Base-by-base conservation (phyloP, 2,113 vertebrate genomes). In the Nibea coibor region DNA sequence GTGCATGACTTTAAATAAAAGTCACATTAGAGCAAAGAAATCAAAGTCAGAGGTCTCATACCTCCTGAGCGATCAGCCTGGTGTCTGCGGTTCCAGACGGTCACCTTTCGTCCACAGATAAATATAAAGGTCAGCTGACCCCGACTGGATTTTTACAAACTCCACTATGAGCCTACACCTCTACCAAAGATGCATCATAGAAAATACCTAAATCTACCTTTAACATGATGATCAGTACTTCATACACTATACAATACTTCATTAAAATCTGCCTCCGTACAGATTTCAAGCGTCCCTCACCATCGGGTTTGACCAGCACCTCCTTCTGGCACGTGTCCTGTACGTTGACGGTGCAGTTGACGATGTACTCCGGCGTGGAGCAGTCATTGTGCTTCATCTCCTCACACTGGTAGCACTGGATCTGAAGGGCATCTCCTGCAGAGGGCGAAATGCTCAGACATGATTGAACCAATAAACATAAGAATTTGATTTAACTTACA, bases 321-420 rank as follows among this genome's bases (percentile, higher is more conserved):
- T 99, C 98, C 88, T 99, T 99, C 94, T 99, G 98, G 87, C 98
- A 99, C 95, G 97, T 98, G 92, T 99, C 97, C 94, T 99, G 98
- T 3, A 99, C 98, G 1, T 99, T 99, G 86, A 99, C 97, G 0
- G 98, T 99, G 90, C 98, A 99, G 89, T 99, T 99, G 70, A 99
- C 98, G 0, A 99, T 96, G 91, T 96, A 98, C 85, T 99, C 97
- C 0, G 97, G 97, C 4, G 97, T 95, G 3, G 98, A 99, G 93
- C 98, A 99, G 92, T 99, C 98, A 56, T 97, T 97, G 35, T 96
- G 95, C 82, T 95, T 97, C 92, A 97, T 97, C 93, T 99, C 98
- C 88, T 99, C 98, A 47, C 98, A 99, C 93, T 99, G 98, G 93
- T 98, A 99, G 87, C 98, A 99, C 92, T 99, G 98, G 91, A 99